Evolutionary conservation across 2,113 vertebrate genomes (phyloP).

Genomic region (Camelus dromedarius): DNA sequence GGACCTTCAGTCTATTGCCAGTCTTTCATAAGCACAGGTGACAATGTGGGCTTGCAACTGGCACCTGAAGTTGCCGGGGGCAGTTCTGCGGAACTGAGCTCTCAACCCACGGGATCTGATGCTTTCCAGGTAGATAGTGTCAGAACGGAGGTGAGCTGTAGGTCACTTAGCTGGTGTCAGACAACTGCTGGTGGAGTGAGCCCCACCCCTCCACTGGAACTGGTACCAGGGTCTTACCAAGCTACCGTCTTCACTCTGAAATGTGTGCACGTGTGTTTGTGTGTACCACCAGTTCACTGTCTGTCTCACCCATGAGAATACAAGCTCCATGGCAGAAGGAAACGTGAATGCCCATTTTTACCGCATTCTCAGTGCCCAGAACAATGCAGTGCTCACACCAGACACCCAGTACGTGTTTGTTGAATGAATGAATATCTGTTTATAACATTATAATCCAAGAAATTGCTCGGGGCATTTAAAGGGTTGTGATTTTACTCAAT

Average conservation of each 20-base stretch:
- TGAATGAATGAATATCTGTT: conserved; percentile 12
- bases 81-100: not conserved
- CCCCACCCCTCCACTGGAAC: no score
- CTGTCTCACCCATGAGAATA: not conserved
- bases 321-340: not conserved
- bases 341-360: not conserved
- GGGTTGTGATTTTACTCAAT: not conserved
- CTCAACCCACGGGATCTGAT: not conserved
- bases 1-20: not conserved
- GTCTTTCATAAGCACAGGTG: not conserved
- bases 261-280: fast-evolving
- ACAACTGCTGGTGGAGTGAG: not conserved
- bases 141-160: not conserved
- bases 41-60: not conserved
- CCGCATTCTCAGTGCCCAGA: not conserved
- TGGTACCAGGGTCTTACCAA: not conserved
- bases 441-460: not conserved
- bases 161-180: not conserved
- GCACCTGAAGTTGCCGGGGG: not conserved
- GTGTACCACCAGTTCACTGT: not conserved
- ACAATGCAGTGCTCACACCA: not conserved
- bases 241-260: not conserved
- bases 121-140: not conserved
- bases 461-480: not conserved
- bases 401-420: not conserved